Percentiles rank a stretch among this genome's conserved stretches.
Conservation (phyloP, 1,140 invertebrate species). For the Cylas formicarius region DNA sequence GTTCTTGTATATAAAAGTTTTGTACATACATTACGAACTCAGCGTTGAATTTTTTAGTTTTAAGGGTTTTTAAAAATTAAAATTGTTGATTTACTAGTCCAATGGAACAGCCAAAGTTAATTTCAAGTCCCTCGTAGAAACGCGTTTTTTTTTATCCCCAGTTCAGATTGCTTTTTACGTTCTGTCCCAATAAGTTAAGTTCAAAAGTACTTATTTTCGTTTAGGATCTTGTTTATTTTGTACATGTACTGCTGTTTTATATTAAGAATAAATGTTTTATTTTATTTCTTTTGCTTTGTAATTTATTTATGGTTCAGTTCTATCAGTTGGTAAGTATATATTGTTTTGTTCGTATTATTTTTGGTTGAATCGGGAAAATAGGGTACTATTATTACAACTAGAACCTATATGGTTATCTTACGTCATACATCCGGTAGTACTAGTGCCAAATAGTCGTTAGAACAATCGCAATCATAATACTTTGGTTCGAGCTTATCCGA, state of each 20-base stretch:
- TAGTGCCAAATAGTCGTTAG: too few relatives aligned
- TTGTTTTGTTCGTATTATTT: slow-evolving; percentile 15
- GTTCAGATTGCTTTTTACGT: too few relatives aligned
- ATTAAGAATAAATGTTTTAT: slow-evolving; percentile 21
- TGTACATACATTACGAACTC: too few relatives aligned
- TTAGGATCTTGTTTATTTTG: slow-evolving; percentile 18
- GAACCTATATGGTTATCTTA: too few relatives aligned
- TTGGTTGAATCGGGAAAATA: slow-evolving; percentile 35
- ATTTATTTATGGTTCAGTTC: not conserved
- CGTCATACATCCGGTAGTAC: too few relatives aligned
- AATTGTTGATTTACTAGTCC: slow-evolving; percentile 37
- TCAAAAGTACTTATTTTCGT: slow-evolving; percentile 11
- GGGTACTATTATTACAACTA: too few relatives aligned
- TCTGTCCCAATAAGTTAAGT: slow-evolving; percentile 9
- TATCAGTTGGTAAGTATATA: slow-evolving; percentile 2
- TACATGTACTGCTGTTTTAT: slow-evolving; percentile 12
- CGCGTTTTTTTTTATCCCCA: slow-evolving; percentile 14
- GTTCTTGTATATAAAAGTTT: slow-evolving; percentile 25
- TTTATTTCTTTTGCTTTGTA: slow-evolving; percentile 17
- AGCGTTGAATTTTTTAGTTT: slow-evolving; percentile 18
- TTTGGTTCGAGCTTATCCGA: too few relatives aligned
- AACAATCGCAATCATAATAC: too few relatives aligned
- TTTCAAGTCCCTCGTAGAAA: slow-evolving; percentile 28
- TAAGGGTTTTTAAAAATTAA: slow-evolving; percentile 6
- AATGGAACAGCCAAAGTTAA: slow-evolving; percentile 40